Base-by-base conservation (phyloP, 53 echinoderm and acorn worm species). In the Mesocentrotus franciscanus region DNA sequence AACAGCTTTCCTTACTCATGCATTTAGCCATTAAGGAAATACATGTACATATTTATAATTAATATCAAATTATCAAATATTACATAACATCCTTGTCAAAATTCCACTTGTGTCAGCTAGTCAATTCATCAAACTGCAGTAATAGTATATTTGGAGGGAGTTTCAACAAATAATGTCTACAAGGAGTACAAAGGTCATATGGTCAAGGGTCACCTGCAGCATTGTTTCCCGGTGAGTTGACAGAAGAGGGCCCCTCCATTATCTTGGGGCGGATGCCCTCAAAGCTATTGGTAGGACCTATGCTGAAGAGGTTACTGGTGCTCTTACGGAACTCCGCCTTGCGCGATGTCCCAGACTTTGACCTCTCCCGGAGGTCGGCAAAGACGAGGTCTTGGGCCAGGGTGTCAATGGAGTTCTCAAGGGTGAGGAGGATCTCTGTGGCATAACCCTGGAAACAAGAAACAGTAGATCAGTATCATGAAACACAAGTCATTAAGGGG, bases 291-390 rank as follows among this genome's bases (percentile, higher is more conserved):
- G 96, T 95, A 36, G 97, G 71, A 20, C 85, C 85, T 42, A 96
- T 94, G 94, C 95, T 97, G 94, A 96, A 97, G 56, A 99, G 94
- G 95, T 98, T 99, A 60, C 98, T 98, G 90, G 98, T 99, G 71
- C 98, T 98, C 96, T 98, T 98, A 83, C 99, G 97, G 96, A 97
- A 97, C 89, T 97, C 98, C 16, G 95, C 90, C 95, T 98, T 97
- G 71, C 99, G 96, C 12, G 96, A 78, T 12, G 97, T 95, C 26
- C 96, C 94, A 24, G 97, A 89, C 95, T 97, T 98, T 90, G 95
- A 96, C 56, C 97, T 95, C 71, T 99, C 99, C 74, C 98, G 83
- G n/a, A 96, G 96, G 60, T 99, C 98, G 1, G 96, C 81, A 95
- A 98, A 97, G 87, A 96, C 93, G 90, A 99, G 90, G 30, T 99